Evolutionary conservation across 2,797 vertebrate genomes (phyloP).

Genomic region (Distichodus sexfasciatus): DNA sequence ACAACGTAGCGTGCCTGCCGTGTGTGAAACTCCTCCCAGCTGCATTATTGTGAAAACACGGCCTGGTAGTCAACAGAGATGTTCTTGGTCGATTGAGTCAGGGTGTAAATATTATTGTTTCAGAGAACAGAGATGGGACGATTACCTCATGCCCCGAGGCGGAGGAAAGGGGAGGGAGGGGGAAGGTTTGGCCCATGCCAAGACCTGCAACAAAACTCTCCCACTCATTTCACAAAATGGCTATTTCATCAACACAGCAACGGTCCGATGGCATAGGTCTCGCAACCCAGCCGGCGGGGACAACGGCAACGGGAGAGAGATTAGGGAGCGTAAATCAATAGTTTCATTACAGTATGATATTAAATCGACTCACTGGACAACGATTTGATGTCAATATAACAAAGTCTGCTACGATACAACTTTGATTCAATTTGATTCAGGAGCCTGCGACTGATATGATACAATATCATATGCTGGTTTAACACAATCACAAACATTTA

Average conservation of each 20-base stretch:
- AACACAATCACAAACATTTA: too few species aligned
- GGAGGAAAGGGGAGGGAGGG: too few species aligned
- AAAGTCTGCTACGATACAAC: too few species aligned
- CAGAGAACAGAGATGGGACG: conserved; percentile 53
- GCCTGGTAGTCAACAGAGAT: conserved; percentile 66
- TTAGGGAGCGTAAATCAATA: too few species aligned
- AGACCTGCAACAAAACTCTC: conserved; percentile 48
- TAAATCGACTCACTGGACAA: too few species aligned
- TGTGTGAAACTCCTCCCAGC: conserved; percentile 57
- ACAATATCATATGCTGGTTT: too few species aligned
- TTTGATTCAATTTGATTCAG: too few species aligned
- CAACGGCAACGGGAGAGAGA: conserved; percentile 16
- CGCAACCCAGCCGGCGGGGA: neutral
- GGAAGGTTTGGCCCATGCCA: conserved; percentile 8
- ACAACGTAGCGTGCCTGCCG: conserved; percentile 62
- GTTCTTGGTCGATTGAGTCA: conserved; percentile 60
- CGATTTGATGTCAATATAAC: too few species aligned
- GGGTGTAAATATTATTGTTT: conserved; percentile 70
- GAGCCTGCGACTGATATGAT: too few species aligned
- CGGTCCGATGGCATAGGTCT: conserved; percentile 21
- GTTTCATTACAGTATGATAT: too few species aligned
- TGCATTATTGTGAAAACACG: conserved; percentile 75
- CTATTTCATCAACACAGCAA: conserved; percentile 39
- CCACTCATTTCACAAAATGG: conserved; percentile 53
- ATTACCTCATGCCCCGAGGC: conserved; percentile 32